phyloP scores from a whole-genome alignment of 2,797 vertebrate genomes.

The Peromyscus aztecus region DNA sequence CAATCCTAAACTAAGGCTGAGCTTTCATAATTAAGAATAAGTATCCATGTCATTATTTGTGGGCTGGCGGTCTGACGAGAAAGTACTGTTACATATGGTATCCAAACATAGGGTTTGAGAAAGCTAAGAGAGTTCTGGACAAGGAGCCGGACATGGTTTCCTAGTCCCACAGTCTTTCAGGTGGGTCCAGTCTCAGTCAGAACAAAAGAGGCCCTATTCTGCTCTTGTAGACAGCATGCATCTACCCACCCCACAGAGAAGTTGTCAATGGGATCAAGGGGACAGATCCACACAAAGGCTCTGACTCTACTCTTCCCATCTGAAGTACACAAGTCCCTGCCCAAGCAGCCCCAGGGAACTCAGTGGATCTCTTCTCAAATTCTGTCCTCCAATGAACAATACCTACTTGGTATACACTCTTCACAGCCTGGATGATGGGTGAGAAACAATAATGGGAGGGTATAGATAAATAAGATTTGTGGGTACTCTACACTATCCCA shows the following conservation, averaged over 20 bases:
- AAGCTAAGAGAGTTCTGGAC: too few species aligned
- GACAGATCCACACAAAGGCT: not conserved
- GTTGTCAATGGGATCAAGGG: not conserved
- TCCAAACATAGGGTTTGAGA: too few species aligned
- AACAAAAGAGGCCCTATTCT: not conserved
- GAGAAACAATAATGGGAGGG: not conserved
- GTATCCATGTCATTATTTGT: too few species aligned
- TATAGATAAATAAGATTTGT: not conserved
- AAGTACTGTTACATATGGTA: too few species aligned
- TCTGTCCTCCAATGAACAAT: not conserved
- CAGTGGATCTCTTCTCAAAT: conserved; percentile 17
- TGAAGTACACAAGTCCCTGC: not conserved
- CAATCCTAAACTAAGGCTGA: too few species aligned
- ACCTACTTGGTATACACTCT: not conserved
- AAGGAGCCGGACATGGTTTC: too few species aligned
- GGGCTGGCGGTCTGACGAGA: too few species aligned
- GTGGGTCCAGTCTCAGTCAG: not conserved
- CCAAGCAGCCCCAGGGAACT: not conserved
- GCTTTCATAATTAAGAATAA: too few species aligned
- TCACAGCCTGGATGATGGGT: not conserved
- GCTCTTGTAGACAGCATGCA: not conserved
- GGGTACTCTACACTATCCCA: not conserved
- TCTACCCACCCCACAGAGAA: not conserved
- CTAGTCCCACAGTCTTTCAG: too few species aligned
- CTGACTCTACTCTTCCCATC: not conserved